Percentiles rank a stretch among this genome's conserved stretches.
Evolutionary conservation across 2,113 vertebrate species (phyloP).

Genomic region (Sceloporus tristichus): DNA sequence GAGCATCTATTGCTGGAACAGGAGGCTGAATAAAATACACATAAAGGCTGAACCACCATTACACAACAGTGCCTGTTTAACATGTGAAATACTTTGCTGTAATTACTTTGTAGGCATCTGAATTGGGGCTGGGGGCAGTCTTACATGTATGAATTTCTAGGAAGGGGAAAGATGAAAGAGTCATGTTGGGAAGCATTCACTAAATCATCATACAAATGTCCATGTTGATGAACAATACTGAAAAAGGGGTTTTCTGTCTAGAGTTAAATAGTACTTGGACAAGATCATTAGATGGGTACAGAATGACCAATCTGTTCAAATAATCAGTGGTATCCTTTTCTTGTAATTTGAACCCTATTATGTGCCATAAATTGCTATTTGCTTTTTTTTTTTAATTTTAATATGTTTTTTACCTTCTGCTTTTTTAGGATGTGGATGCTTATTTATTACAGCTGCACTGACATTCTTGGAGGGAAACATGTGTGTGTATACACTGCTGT

Average conservation of each 20-base stretch:
- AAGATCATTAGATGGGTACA: neutral
- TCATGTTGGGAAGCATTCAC: no score
- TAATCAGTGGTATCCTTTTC: neutral
- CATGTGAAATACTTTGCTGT: no score
- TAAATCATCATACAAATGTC: no score
- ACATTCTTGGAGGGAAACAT: conserved; percentile 67
- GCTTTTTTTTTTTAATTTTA: neutral
- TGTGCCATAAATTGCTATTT: neutral
- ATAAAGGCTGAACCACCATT: no score
- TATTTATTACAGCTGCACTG: conserved; percentile 90
- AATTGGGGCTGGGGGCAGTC: no score
- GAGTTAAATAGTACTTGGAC: neutral
- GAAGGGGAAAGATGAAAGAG: no score
- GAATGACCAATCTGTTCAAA: neutral
- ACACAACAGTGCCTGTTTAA: no score
- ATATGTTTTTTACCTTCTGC: conserved; percentile 10
- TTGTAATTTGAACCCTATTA: neutral
- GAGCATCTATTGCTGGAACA: no score
- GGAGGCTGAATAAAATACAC: no score
- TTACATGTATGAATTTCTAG: no score
- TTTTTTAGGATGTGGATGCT: conserved; percentile 84
- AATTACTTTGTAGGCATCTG: no score
- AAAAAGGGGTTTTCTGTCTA: neutral
- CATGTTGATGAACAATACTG: no score
- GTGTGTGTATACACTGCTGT: conserved; percentile 54